Conservation (phyloP, 2,797 vertebrate genomes). For the Mycteria americana region DNA sequence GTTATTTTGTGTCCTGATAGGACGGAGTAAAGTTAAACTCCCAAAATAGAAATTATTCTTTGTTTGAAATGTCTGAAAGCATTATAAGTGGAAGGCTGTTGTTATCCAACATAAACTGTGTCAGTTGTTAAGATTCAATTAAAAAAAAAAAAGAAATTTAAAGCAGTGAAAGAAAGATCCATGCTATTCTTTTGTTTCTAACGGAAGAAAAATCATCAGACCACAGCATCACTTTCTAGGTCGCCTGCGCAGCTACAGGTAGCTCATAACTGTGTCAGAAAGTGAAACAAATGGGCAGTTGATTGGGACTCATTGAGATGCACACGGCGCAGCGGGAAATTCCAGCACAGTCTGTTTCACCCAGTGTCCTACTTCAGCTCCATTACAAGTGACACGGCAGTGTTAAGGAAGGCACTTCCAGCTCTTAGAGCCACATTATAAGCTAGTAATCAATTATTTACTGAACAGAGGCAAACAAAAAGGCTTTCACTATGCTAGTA, state of each 20-base stretch:
- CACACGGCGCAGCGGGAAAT: not conserved
- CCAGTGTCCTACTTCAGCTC: not conserved
- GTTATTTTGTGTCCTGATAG: not conserved
- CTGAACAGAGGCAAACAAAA: not conserved
- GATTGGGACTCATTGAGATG: not conserved
- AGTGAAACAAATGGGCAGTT: not conserved
- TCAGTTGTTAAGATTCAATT: not conserved
- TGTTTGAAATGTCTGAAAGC: not conserved
- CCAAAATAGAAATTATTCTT: not conserved
- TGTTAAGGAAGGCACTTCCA: not conserved
- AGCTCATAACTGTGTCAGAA: not conserved
- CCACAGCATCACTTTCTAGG: not conserved
- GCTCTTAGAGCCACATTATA: slow-evolving; percentile 22
- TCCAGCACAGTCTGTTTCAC: not conserved
- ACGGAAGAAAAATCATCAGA: not conserved
- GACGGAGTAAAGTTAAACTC: not conserved
- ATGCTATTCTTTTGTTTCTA: not conserved
- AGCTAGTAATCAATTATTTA: slow-evolving; percentile 36
- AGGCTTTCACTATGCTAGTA: not conserved
- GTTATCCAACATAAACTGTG: not conserved
- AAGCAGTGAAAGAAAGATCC: not conserved
- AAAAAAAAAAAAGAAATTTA: not conserved
- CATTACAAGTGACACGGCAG: not conserved
- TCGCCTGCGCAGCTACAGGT: not conserved
- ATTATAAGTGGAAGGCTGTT: not conserved